Conservation (phyloP, 2,888 invertebrate genomes). For the Pasiphila rectangulata region DNA sequence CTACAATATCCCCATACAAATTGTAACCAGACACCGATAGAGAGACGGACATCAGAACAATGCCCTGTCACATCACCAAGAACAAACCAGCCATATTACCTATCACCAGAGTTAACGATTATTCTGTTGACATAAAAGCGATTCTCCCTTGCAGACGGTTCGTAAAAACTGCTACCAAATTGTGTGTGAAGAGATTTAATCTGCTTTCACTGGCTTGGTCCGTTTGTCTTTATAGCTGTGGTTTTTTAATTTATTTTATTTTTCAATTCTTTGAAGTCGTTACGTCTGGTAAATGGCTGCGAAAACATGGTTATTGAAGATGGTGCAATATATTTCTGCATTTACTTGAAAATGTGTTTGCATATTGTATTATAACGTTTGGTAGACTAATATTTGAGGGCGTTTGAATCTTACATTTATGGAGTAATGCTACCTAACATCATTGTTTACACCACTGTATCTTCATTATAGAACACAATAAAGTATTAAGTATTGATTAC, state of each 20-base stretch:
- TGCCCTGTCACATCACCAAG: conserved; percentile 17
- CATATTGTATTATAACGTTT: not conserved
- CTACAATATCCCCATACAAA: conserved; percentile 25
- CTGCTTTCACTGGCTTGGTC: conserved; percentile 56
- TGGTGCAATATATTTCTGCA: conserved; percentile 4
- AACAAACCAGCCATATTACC: conserved; percentile 40
- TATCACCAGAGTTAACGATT: conserved; percentile 39
- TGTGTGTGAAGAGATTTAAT: conserved; percentile 68
- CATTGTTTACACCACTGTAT: too few relatives aligned
- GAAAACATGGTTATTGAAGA: conserved; percentile 23
- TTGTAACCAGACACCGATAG: conserved; percentile 40
- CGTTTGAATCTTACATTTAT: too few relatives aligned
- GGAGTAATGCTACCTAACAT: too few relatives aligned
- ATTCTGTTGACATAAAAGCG: conserved; percentile 30
- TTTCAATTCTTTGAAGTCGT: conserved; percentile 24
- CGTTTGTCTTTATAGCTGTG: conserved; percentile 49
- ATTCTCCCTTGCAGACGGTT: conserved; percentile 17
- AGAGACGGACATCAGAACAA: conserved; percentile 34
- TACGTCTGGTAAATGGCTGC: conserved; percentile 21
- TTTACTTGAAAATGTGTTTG: conserved; percentile 2
- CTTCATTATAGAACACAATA: too few relatives aligned
- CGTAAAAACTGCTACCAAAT: conserved; percentile 46
- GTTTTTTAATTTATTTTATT: conserved; percentile 42
- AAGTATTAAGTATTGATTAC: too few relatives aligned
- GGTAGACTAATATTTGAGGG: too few relatives aligned